phyloP scores from a whole-genome alignment of 2,888 invertebrate genomes.

The Noctua comes region DNA sequence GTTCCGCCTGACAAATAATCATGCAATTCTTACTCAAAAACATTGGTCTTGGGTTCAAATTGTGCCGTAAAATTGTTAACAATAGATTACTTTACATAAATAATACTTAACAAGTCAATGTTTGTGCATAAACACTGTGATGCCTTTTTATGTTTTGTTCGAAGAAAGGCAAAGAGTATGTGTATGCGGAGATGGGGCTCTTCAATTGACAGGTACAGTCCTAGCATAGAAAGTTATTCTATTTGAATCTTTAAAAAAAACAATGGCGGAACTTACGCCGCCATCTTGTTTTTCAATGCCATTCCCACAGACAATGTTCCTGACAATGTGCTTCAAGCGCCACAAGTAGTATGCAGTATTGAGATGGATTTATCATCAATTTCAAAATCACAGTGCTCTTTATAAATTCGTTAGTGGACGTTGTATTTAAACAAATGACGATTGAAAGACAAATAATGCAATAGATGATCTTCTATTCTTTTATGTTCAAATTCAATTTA shows the following conservation, averaged over 20 bases:
- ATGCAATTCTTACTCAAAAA: constrained; percentile 44
- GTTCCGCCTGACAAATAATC: constrained; percentile 36
- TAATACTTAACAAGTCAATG: constrained; percentile 61
- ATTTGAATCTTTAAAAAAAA: background rate
- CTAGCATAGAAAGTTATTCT: background rate
- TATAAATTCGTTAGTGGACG: background rate
- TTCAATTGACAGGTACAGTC: constrained; percentile 11
- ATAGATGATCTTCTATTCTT: background rate
- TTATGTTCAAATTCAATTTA: constrained; percentile 28
- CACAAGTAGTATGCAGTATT: no score
- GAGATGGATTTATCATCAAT: background rate
- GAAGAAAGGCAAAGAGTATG: constrained; percentile 54
- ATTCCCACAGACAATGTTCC: background rate
- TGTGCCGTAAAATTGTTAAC: constrained; percentile 61
- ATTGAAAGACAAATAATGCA: background rate
- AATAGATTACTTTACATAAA: constrained; percentile 68
- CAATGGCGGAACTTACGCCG: background rate
- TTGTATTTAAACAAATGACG: constrained; percentile 1
- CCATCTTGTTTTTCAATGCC: background rate
- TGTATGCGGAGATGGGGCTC: constrained; percentile 12
- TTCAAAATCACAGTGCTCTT: background rate
- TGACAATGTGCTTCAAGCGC: background rate
- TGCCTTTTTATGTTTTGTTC: constrained; percentile 63
- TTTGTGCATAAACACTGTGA: constrained; percentile 49
- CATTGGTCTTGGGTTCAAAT: constrained; percentile 46